Base-by-base conservation (phyloP, 2,888 invertebrate species). In the Lamproptera curius region DNA sequence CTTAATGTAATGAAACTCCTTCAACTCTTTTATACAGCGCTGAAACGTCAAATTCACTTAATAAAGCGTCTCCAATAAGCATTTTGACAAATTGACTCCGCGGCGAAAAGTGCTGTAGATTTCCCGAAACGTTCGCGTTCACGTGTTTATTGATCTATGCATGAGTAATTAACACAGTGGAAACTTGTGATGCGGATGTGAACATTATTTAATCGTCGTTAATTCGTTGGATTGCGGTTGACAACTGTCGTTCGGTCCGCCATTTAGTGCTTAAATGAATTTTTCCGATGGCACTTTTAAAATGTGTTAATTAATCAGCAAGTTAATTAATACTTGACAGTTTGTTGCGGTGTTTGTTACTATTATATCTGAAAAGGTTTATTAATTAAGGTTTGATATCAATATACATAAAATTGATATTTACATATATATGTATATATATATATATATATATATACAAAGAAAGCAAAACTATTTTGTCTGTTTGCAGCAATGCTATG, bases 111-210 rank as follows among this genome's bases (percentile, higher is more conserved):
- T 20, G 20, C 6, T 3, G 20, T 5, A 20, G 20, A 20, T 5
- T 20, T 20, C 20, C 4, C 20, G 20, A 20, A 5, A 20, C 6
- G 6, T 6, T 20, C 39, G 20, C 20, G 17, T 42, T 16, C 17
- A 17, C 33, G 26, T 33, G 33, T 33, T 42, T 41, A 42, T 47
- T 47, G 46, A 36, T 37, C 41, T 41, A 20, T 46, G 16, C 9
- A 15, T 37, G 42, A 47, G 41, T 47, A 47, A 47, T 47, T 47
- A 46, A 46, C 36, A 26, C 40, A 46, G 46, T 41, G 46, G 36
- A 46, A 41, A 46, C 41, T 46, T 46, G 45, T 44, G 43, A 37
- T 37, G 43, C 41, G 28, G 33, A 23, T 37, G 36, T n/a, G 31
- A 15, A 42, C 31, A 47, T 47, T 42, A 42, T 47, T 41, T 47